Evolutionary conservation across 2,888 invertebrate species (phyloP), one percentile per base, ranked within the genome.

Genomic region (Dasypolia templi): DNA sequence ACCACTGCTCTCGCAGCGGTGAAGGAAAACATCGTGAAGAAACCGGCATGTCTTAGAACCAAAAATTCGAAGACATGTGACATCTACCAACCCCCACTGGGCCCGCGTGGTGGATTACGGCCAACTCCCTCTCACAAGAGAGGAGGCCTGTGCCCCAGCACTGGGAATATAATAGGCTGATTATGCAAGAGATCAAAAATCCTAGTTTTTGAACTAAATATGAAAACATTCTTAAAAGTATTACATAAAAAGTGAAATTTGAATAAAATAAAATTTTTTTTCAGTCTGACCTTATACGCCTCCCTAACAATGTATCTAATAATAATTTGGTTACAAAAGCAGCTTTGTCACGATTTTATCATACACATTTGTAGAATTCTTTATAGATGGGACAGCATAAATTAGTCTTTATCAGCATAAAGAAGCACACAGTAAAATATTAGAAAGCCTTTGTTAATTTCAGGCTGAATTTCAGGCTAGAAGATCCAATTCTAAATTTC

Each of bases 401-500:
- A 74, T 81, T 63, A 49, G 7, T 29, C 17, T 35, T 14, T 65
- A 82, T 79, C 72, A 72, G 39, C 83, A 75, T 64, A 79, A 42
- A 66, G 17, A 66, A 62, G 55, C 79, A 35, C 63, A 59, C 71
- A 75, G 22, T 58, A 44, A 49, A 69, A 69, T 59, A 79, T 79
- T 79, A 68, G 49, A 51, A 53, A 61, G 29, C 12, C 75, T 66
- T 72, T 71, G 79, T 75, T 75, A 55, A 71, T 82, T 65, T 65
- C 32, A 58, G 59, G 42, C 46, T 67, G 32, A 67, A 78, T 68
- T 73, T 68, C 55, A 55, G 12, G 39, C 56, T 68, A 59, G 61
- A 77, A 42, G 29, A 55, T 75, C 55, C 79, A 72, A 75, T 79
- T 82, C 49, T 66, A 61, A 66, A 82, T 65, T 35, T 49, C n/a